A percentile compares a stretch with the other conserved stretches of the same genome.
These are phyloP conservation scores for Hirundo rustica DNA, from an alignment of 2,797 vertebrate genomes.

Conservation along the genomic window DNA sequence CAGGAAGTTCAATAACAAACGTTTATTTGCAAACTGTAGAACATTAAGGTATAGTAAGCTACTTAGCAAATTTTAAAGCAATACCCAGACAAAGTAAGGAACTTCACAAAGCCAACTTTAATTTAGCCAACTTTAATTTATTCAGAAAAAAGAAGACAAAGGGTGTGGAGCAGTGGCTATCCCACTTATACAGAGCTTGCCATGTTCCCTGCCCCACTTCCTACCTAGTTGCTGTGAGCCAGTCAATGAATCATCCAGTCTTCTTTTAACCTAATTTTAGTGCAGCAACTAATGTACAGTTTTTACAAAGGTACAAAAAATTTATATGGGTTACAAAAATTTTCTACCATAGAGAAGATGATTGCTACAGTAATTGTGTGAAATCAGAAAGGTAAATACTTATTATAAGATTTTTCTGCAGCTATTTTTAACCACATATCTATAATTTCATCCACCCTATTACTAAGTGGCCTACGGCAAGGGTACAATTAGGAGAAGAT, in stretches of 20 bases:
- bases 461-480: not conserved
- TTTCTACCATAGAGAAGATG: not conserved
- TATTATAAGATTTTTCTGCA: not conserved
- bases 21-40: not conserved
- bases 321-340: not conserved
- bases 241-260: not conserved
- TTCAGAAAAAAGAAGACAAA: not conserved
- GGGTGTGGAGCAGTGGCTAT: not conserved
- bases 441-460: not conserved
- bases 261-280: not conserved
- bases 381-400: not conserved
- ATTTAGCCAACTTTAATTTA: not conserved
- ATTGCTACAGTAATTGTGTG: not conserved
- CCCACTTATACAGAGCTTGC: accelerated
- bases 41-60: not conserved
- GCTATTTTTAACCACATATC: not conserved
- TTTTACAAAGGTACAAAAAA: not conserved
- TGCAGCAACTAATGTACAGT: not conserved
- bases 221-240: not conserved
- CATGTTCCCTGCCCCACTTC: accelerated
- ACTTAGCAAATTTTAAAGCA: not conserved
- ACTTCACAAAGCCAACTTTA: not conserved
- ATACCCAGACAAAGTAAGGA: not conserved
- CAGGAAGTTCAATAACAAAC: not conserved
- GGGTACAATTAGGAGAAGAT: not conserved